Evolutionary conservation across 2,797 vertebrate species (phyloP).

Genomic region (Hydrolagus colliei): DNA sequence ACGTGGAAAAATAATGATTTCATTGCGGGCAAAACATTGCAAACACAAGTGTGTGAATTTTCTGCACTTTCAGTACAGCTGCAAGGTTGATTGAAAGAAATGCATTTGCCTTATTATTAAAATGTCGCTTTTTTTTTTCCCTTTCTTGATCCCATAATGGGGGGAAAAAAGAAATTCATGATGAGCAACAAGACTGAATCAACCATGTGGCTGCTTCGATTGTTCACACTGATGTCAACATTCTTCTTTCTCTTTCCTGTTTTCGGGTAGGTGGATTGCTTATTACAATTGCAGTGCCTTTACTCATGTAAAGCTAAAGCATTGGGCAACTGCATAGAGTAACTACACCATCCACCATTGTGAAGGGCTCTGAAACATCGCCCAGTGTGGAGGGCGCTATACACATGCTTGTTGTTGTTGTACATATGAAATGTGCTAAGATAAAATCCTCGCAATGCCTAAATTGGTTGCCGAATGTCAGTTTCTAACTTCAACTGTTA

Average conservation of each 20-base stretch:
- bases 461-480: background rate
- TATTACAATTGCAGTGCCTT: background rate
- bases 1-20: no score
- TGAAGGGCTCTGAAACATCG: no score
- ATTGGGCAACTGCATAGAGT: background rate
- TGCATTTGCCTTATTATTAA: background rate
- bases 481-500: no score
- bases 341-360: no score
- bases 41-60: no score
- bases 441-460: background rate
- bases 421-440: no score
- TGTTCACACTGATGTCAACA: conserved; percentile 24
- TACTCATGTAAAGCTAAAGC: background rate
- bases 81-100: no score
- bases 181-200: conserved; percentile 28
- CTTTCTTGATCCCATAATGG: conserved; percentile 3
- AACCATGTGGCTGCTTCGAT: conserved; percentile 30
- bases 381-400: no score
- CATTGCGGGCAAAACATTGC: no score
- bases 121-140: background rate
- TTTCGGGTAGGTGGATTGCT: conserved; percentile 9
- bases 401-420: no score
- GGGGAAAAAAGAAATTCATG: conserved; percentile 21
- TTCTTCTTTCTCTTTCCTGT: conserved; percentile 29
- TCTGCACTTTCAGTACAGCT: no score